Evolutionary conservation across 2,888 invertebrate species (phyloP).

Genomic region (Ryuthela nishihirai): DNA sequence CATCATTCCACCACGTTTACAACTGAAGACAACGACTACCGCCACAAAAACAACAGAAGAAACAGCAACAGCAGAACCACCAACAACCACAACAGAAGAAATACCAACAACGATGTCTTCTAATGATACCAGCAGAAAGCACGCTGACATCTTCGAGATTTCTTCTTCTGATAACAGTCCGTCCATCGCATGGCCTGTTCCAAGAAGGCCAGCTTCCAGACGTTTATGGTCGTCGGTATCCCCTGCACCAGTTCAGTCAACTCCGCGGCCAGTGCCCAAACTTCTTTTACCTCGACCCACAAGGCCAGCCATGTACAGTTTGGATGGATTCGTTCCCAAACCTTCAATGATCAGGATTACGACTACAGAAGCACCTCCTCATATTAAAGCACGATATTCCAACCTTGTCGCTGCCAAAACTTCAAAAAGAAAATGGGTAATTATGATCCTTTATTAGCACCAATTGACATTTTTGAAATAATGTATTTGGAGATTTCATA

Average conservation of each 20-base stretch:
- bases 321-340: constrained; percentile 38
- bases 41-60: not conserved
- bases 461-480: too few relatives aligned
- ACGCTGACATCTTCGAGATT: not conserved
- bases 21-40: not conserved
- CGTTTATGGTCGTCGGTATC: not conserved
- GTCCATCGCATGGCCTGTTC: not conserved
- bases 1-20: not conserved
- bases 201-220: not conserved
- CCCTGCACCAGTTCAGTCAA: not conserved
- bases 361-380: constrained; percentile 11
- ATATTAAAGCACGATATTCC: not conserved
- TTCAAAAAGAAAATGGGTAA: not conserved
- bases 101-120: not conserved
- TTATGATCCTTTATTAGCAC: too few relatives aligned
- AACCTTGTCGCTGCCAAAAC: not conserved
- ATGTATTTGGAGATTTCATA: too few relatives aligned
- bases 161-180: not conserved
- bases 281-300: constrained; percentile 22
- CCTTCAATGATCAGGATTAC: constrained; percentile 9
- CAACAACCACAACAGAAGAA: not conserved
- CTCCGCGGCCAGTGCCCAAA: constrained; percentile 15
- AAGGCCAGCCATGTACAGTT: constrained; percentile 39
- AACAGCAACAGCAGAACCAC: not conserved
- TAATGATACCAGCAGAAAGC: not conserved